phyloP scores from a whole-genome alignment of 2,888 invertebrate genomes.

The Drosophila nr. fundita region DNA sequence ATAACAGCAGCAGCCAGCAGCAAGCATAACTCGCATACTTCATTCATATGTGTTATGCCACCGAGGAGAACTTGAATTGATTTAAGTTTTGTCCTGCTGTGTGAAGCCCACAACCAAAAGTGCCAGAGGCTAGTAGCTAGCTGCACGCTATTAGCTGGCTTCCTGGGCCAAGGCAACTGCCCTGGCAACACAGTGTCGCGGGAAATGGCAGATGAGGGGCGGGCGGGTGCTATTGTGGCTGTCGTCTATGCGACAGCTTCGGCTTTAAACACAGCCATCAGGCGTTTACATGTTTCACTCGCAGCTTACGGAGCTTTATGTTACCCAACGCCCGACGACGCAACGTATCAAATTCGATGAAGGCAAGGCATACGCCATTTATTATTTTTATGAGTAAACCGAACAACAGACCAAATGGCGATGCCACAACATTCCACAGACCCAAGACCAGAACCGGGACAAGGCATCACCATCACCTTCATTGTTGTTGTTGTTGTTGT shows the following conservation, averaged over 20 bases:
- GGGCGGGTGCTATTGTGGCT: conserved; percentile 24
- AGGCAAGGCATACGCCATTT: conserved; percentile 67
- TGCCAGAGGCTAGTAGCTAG: conserved; percentile 13
- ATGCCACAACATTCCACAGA: conserved; percentile 22
- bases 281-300: conserved; percentile 57
- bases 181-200: conserved; percentile 40
- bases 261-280: conserved; percentile 47
- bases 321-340: conserved; percentile 42
- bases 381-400: conserved; percentile 72
- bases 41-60: conserved; percentile 17
- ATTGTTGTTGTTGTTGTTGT: conserved; percentile 51
- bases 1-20: not conserved
- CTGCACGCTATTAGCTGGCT: conserved; percentile 48
- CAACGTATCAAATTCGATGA: conserved; percentile 71
- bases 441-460: conserved; percentile 17
- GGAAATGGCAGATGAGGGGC: not conserved
- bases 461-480: conserved; percentile 42
- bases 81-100: conserved; percentile 49
- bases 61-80: conserved; percentile 54
- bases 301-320: conserved; percentile 60
- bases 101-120: conserved; percentile 8
- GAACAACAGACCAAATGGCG: conserved; percentile 31
- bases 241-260: conserved; percentile 33
- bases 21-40: not conserved
- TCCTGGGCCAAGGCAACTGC: conserved; percentile 36